These are phyloP conservation scores for Smutsia temminckii DNA, from an alignment of 2,797 vertebrate species.

Conservation along the genomic window DNA sequence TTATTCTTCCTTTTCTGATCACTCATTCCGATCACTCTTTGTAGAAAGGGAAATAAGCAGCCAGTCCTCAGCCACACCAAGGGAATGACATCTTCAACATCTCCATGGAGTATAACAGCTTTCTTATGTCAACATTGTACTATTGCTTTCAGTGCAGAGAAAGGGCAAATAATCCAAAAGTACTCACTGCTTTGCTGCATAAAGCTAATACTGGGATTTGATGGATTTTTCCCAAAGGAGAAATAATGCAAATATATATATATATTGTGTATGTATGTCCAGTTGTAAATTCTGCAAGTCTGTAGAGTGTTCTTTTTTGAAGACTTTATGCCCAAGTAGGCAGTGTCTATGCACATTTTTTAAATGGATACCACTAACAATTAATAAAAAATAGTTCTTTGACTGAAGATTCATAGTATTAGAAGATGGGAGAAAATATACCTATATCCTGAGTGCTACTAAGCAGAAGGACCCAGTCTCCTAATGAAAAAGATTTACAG, in stretches of 20 bases:
- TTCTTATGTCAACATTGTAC: background rate
- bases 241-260: background rate
- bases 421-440: background rate
- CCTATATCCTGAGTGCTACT: background rate
- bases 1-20: background rate
- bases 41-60: background rate
- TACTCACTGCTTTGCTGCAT: background rate
- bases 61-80: background rate
- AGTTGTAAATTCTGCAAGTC: background rate
- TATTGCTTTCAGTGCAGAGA: background rate
- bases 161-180: background rate
- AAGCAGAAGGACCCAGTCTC: background rate
- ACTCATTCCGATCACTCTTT: background rate
- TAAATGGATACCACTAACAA: background rate
- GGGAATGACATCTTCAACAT: background rate
- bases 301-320: background rate
- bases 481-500: background rate
- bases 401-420: background rate
- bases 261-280: background rate
- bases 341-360: background rate
- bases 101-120: background rate
- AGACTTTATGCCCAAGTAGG: background rate
- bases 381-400: background rate
- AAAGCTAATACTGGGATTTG: background rate
- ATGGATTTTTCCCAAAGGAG: constrained; percentile 17